Conservation (phyloP, 2,113 vertebrate species). For the Menura novaehollandiae region DNA sequence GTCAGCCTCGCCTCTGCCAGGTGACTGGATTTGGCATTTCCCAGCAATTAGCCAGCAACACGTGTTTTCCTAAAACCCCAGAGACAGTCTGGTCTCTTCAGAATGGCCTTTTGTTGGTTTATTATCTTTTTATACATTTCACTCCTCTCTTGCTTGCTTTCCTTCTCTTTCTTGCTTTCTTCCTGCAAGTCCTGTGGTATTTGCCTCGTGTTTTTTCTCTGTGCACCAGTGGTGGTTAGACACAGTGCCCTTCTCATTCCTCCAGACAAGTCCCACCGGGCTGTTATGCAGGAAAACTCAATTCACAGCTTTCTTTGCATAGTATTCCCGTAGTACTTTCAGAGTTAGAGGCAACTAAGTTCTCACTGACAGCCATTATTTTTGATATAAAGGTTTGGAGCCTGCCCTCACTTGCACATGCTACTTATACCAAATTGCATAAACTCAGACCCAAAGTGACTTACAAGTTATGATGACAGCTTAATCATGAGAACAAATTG, state of each 20-base stretch:
- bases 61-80: not conserved
- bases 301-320: not conserved
- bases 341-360: not conserved
- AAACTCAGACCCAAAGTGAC: not conserved
- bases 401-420: not conserved
- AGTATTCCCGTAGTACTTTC: not conserved
- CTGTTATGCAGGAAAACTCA: not conserved
- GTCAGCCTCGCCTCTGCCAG: not conserved
- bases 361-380: not conserved
- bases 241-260: not conserved
- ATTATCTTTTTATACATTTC: not conserved
- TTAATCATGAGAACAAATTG: not conserved
- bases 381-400: not conserved
- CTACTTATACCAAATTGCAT: not conserved
- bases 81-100: not conserved
- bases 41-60: not conserved
- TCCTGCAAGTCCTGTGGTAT: not conserved
- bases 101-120: not conserved
- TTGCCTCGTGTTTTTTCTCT: not conserved
- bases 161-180: not conserved
- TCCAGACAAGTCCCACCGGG: not conserved
- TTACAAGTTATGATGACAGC: not conserved
- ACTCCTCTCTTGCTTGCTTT: not conserved
- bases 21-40: not conserved
- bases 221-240: not conserved